phyloP scores from a whole-genome alignment of 2,797 vertebrate species.

The Neoniphon sammara region DNA sequence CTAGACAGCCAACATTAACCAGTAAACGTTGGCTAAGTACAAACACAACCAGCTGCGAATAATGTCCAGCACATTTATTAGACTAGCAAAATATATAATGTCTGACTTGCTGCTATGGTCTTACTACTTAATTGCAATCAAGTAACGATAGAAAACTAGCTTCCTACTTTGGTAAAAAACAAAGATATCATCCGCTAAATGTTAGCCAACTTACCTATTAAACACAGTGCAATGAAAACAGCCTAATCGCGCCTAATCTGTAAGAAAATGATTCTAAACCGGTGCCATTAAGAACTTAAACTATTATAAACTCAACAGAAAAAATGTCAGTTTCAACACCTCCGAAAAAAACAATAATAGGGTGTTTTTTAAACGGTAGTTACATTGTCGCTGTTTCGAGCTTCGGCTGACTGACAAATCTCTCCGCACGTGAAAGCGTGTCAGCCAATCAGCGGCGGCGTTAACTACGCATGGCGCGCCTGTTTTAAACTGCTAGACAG shows the following conservation, averaged over 20 bases:
- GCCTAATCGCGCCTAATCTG: constrained; percentile 22
- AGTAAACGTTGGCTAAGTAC: background rate
- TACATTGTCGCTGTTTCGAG: constrained; percentile 23
- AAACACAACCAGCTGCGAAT: background rate
- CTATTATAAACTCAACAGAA: background rate
- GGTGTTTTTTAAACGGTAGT: constrained; percentile 36
- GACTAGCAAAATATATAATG: background rate
- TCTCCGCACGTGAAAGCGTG: constrained; percentile 25
- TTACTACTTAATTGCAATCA: background rate
- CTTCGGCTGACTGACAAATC: constrained; percentile 62
- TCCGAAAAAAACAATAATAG: constrained; percentile 46
- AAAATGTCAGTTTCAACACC: background rate
- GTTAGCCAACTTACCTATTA: constrained; percentile 69
- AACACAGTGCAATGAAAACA: constrained; percentile 5
- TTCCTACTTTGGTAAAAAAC: constrained; percentile 44
- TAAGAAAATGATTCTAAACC: background rate
- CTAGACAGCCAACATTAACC: background rate
- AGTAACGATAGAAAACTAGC: constrained; percentile 40
- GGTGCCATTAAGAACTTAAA: background rate
- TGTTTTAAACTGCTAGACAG: accelerated
- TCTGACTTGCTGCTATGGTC: background rate
- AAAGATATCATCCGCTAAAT: constrained; percentile 58
- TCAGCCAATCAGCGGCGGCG: constrained; percentile 71
- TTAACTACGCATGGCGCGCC: constrained; percentile 20
- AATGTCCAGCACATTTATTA: background rate